phyloP scores from a whole-genome alignment of 1,140 invertebrate genomes.

The Sycobia sp. region DNA sequence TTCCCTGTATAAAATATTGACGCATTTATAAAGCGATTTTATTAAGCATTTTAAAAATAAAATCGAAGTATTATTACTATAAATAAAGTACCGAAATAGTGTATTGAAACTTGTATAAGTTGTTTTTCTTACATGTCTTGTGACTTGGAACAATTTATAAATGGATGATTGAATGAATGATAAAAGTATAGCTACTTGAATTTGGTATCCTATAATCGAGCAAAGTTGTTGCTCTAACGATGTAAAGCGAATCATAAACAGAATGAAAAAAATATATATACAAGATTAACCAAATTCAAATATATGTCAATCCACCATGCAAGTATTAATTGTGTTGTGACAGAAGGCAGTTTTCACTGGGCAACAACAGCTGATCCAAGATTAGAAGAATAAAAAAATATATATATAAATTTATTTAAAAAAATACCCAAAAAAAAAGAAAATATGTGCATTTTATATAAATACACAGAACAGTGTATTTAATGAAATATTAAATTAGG shows the following conservation, averaged over 20 bases:
- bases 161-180: constrained; percentile 42
- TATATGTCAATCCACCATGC: constrained; percentile 54
- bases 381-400: constrained; percentile 51
- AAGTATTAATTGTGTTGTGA: constrained; percentile 63
- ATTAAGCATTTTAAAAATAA: constrained; percentile 12
- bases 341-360: constrained; percentile 64
- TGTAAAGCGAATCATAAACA: constrained; percentile 35
- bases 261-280: constrained; percentile 32
- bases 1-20: constrained; percentile 3
- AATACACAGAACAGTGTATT: constrained; percentile 30
- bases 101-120: constrained; percentile 1
- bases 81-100: background rate
- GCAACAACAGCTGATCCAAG: constrained; percentile 59
- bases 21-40: constrained; percentile 22
- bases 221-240: constrained; percentile 32
- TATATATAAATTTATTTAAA: constrained; percentile 42
- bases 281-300: constrained; percentile 48
- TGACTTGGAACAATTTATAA: constrained; percentile 47
- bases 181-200: constrained; percentile 43
- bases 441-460: constrained; percentile 42
- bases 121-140: constrained; percentile 22
- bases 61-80: constrained; percentile 25
- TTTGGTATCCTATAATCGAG: constrained; percentile 42
- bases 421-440: constrained; percentile 42
- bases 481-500: constrained; percentile 12